Conservation (phyloP, 2,888 invertebrate genomes). For the Copidosoma aretas region DNA sequence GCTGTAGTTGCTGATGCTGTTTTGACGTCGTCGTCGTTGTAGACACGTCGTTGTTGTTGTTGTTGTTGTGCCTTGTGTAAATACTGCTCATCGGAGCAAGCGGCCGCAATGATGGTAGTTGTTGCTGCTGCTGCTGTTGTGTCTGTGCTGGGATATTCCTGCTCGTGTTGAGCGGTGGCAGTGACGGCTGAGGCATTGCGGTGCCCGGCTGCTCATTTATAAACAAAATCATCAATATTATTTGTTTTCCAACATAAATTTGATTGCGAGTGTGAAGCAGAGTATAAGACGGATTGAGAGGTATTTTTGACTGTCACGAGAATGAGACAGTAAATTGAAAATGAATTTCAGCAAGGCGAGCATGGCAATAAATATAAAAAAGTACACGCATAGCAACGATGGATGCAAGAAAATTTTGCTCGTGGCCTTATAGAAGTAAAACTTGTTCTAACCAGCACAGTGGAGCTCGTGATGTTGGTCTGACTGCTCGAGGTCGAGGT, state of each 20-base stretch:
- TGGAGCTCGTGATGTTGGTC: slow-evolving; percentile 56
- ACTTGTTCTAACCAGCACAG: slow-evolving; percentile 41
- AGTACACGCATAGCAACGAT: neutral
- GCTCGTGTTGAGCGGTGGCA: slow-evolving; percentile 48
- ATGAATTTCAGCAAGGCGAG: too few species aligned
- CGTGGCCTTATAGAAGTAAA: neutral
- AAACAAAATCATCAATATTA: neutral
- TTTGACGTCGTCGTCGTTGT: slow-evolving; percentile 40
- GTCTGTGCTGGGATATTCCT: slow-evolving; percentile 47
- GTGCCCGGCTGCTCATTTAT: slow-evolving; percentile 9
- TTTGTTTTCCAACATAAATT: too few species aligned
- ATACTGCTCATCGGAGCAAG: slow-evolving; percentile 50
- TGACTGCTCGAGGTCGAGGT: slow-evolving; percentile 55
- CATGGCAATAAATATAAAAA: neutral
- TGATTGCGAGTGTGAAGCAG: neutral
- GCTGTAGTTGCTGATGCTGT: slow-evolving; percentile 44
- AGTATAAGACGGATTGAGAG: neutral
- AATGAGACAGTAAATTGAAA: too few species aligned
- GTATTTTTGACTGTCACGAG: neutral
- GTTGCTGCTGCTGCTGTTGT: slow-evolving; percentile 33
- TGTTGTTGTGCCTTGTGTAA: slow-evolving; percentile 52
- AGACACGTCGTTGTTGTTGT: slow-evolving; percentile 51
- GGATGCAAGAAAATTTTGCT: neutral
- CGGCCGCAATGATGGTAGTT: slow-evolving; percentile 51
- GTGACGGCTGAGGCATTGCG: slow-evolving; percentile 48